These are phyloP conservation scores for Drosophila formosana DNA, from an alignment of 2,888 invertebrate species.

Conservation along the genomic window DNA sequence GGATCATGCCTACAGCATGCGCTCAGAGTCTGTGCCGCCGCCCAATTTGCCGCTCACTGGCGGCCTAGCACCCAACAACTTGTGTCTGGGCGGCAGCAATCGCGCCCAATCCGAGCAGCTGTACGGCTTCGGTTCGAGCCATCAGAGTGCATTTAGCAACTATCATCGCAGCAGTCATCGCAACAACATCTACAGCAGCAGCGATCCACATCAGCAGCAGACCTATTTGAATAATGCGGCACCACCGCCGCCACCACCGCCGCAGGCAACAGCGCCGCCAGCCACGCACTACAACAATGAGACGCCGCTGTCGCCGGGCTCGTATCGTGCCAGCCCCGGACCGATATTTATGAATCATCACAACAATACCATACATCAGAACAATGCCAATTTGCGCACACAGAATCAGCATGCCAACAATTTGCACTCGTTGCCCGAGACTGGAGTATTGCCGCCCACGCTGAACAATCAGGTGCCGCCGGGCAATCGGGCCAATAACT, in stretches of 20 bases:
- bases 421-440: conserved; percentile 74
- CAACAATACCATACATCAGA: conserved; percentile 84
- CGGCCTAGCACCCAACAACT: conserved; percentile 74
- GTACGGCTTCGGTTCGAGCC: conserved; percentile 53
- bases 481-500: conserved; percentile 95
- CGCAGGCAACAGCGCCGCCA: conserved; percentile 47
- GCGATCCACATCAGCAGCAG: conserved; percentile 74
- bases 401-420: conserved; percentile 81
- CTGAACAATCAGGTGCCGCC: conserved; percentile 96
- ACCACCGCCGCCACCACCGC: conserved; percentile 64
- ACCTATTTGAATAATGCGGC: conserved; percentile 78
- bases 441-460: conserved; percentile 81
- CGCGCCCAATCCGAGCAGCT: conserved; percentile 85
- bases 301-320: conserved; percentile 76
- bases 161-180: conserved; percentile 72
- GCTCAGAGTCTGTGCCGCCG: conserved; percentile 85
- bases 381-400: conserved; percentile 84
- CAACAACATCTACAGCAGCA: conserved; percentile 68
- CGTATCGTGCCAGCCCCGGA: conserved; percentile 76
- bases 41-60: conserved; percentile 45
- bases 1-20: conserved; percentile 67
- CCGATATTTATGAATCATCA: conserved; percentile 85
- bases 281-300: conserved; percentile 81
- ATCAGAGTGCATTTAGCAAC: conserved; percentile 73
- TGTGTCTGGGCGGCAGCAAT: conserved; percentile 65